Conservation (phyloP, 2,113 vertebrate species). For the Ursus arctos region DNA sequence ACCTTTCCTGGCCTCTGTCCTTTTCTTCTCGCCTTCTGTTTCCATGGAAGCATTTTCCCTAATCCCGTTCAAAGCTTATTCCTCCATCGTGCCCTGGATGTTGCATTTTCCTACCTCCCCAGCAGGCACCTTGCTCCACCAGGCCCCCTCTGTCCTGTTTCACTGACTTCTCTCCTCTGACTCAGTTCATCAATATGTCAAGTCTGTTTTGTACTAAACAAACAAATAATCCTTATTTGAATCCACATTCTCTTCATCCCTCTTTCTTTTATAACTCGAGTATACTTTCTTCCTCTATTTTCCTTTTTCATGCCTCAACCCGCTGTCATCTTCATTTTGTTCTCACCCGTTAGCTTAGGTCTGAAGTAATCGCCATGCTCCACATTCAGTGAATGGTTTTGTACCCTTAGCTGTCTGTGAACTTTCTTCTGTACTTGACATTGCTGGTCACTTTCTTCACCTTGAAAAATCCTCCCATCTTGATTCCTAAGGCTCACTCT, state of each 20-base stretch:
- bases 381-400: background rate
- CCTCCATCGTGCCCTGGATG: background rate
- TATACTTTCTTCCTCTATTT: background rate
- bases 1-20: background rate
- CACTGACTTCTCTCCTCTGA: background rate
- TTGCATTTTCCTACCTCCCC: background rate
- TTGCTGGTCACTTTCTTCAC: background rate
- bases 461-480: background rate
- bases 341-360: background rate
- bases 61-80: background rate
- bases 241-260: background rate
- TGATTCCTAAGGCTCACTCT: background rate
- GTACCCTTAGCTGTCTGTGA: background rate
- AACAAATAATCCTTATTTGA: background rate
- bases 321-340: background rate
- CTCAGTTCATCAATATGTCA: background rate
- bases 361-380: background rate
- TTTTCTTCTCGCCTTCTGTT: background rate
- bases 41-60: background rate
- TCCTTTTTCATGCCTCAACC: background rate
- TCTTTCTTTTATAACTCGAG: background rate
- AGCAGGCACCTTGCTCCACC: background rate
- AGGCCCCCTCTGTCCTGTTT: background rate
- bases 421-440: background rate
- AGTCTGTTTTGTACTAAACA: background rate